These are phyloP conservation scores for Galagoides demidoff DNA, from an alignment of 2,797 vertebrate genomes.

Conservation along the genomic window DNA sequence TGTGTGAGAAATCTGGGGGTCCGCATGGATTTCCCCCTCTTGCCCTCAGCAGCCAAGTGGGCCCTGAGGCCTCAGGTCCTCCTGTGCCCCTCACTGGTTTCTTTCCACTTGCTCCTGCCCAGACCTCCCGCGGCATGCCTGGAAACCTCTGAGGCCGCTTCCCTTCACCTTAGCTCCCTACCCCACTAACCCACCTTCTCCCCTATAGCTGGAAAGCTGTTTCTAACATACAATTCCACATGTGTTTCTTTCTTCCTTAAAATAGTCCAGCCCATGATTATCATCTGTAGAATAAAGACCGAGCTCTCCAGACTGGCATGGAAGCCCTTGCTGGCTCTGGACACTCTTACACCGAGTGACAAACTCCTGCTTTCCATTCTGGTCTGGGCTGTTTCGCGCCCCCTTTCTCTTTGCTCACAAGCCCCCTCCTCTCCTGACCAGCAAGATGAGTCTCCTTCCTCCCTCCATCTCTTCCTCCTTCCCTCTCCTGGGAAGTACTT, in stretches of 20 bases:
- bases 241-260: background rate
- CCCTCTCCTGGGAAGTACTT: fast-evolving
- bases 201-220: background rate
- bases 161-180: background rate
- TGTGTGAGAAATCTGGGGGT: background rate
- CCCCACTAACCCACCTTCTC: background rate
- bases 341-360: background rate
- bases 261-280: background rate
- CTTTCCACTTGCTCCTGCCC: too few species aligned
- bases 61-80: background rate
- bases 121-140: background rate
- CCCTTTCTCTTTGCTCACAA: background rate
- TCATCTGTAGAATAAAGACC: background rate
- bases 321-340: background rate
- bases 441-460: background rate
- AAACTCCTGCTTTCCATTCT: background rate
- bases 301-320: background rate
- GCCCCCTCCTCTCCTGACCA: background rate
- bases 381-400: background rate
- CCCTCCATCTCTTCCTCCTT: background rate
- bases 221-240: background rate
- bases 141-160: fast-evolving
- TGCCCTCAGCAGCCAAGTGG: background rate
- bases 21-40: background rate
- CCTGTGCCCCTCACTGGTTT: background rate